Percentiles rank a stretch among this genome's conserved stretches.
Conservation (phyloP, 1,140 invertebrate genomes). For the Trissolcus basalis region DNA sequence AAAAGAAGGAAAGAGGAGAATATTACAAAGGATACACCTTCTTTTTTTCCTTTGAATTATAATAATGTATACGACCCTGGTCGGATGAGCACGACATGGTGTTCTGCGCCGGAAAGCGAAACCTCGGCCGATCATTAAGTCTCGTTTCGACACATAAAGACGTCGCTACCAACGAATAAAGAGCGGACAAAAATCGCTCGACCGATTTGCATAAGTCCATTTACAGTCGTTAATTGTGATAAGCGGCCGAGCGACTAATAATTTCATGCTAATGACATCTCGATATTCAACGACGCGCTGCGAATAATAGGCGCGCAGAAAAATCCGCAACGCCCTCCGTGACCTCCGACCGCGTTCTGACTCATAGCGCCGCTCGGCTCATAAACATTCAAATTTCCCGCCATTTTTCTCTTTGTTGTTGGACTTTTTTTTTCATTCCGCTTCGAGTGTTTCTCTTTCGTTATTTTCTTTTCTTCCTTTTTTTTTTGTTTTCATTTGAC, state of each 20-base stretch:
- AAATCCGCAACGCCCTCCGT: background rate
- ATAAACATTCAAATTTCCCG: conserved; percentile 15
- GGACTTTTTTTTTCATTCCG: no score
- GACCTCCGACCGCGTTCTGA: conserved; percentile 33
- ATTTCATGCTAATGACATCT: conserved; percentile 33
- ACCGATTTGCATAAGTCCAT: conserved; percentile 6
- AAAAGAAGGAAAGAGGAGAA: no score
- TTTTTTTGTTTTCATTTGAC: no score
- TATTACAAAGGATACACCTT: no score
- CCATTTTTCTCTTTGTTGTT: no score
- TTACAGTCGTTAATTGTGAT: conserved; percentile 15
- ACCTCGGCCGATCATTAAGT: conserved; percentile 54
- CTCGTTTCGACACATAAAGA: conserved; percentile 24
- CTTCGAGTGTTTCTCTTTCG: no score
- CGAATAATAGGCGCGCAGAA: conserved; percentile 19
- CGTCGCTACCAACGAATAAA: conserved; percentile 19
- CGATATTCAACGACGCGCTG: conserved; percentile 28
- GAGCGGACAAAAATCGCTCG: background rate
- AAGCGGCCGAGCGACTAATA: conserved; percentile 11
- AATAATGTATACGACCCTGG: conserved; percentile 22
- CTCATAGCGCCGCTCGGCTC: conserved; percentile 33
- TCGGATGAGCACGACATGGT: conserved; percentile 66
- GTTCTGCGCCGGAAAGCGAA: conserved; percentile 72
- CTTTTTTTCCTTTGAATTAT: background rate
- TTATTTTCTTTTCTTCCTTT: no score